Base-by-base conservation (phyloP, 2,113 vertebrate genomes). In the Rhea pennata region DNA sequence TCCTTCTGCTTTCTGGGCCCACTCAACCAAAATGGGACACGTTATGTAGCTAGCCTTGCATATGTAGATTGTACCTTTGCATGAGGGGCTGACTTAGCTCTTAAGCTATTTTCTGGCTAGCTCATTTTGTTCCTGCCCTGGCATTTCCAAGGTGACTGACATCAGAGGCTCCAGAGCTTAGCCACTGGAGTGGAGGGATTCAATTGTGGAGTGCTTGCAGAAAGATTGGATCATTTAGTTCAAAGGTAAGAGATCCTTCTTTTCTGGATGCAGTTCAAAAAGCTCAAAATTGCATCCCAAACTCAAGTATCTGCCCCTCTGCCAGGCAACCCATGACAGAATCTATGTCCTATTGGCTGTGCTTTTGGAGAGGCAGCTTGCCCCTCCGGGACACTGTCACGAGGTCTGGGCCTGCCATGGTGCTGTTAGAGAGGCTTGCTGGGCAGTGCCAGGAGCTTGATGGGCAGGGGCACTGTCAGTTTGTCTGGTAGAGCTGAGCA, bases 71-170 rank as follows among this genome's bases (percentile, higher is more conserved):
- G 61, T 42, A 71, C 85, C 82, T 95, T 88, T 92, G 69, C 77
- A 50, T 15, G 31, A 56, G 33, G 86, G 26, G 26, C 26, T 56
- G 76, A 24, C 40, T 58, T 73, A 46, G 40, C 46, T 27, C 39
- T 73, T 53, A 12, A 53, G 71, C 90, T 84, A 26, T 82, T 86
- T 88, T 48, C 1, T 3, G 59, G 33, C 46, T 84, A 61, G 76
- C 50, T 96, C 23, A 31, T 86, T 77, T 94, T 93, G 81, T 96
- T 93, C 93, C 56, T 93, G 90, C 59, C 83, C 72, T 90, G 93
- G 73, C 46, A 82, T 94, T 97, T 95, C 81, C 53, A 95, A 91
- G 19, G 20, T 51, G 72, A 84, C 62, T 3, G 12, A 86, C 54
- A 71, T 84, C 62, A 87, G 78, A 92, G 76, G 72, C 86, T 88